Percentiles rank a stretch among this genome's conserved stretches.
These are phyloP conservation scores for Melanargia galathea DNA, from an alignment of 2,888 invertebrate species.

Conservation along the genomic window DNA sequence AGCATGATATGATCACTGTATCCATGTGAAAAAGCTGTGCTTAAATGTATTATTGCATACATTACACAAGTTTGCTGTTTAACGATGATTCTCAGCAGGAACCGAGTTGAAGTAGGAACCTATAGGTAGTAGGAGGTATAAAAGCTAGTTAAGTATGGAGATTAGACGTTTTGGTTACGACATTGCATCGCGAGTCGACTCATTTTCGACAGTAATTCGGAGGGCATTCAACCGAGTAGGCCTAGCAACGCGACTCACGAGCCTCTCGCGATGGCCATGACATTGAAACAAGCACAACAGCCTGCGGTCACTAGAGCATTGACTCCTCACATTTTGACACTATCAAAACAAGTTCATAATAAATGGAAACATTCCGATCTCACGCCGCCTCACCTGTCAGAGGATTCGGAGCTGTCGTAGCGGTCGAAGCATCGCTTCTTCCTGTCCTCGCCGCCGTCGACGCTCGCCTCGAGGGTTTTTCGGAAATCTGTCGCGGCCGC, in stretches of 20 bases:
- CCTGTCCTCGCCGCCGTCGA: constrained; percentile 82
- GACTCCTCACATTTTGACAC: constrained; percentile 66
- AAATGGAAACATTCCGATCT: constrained; percentile 26
- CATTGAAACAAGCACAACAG: constrained; percentile 74
- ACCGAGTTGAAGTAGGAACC: not conserved
- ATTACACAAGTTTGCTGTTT: not conserved
- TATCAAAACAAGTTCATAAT: constrained; percentile 52
- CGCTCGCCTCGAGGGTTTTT: constrained; percentile 64
- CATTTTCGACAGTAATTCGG: constrained; percentile 50
- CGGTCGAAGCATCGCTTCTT: constrained; percentile 94
- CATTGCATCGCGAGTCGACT: constrained; percentile 47
- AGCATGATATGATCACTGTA: constrained; percentile 35
- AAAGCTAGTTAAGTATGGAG: constrained; percentile 2
- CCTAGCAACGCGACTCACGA: constrained; percentile 53
- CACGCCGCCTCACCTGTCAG: constrained; percentile 89
- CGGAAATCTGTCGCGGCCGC: constrained; percentile 65
- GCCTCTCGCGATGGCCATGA: constrained; percentile 73
- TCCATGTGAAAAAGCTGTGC: constrained; percentile 34
- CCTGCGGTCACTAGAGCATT: constrained; percentile 81
- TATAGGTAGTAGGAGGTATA: not conserved
- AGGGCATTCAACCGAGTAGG: constrained; percentile 74
- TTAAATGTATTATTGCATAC: constrained; percentile 18
- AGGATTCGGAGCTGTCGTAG: constrained; percentile 96
- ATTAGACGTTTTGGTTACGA: constrained; percentile 47
- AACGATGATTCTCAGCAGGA: not conserved